These are phyloP conservation scores for Hoplostethus mediterraneus DNA, from an alignment of 2,797 vertebrate species.

Conservation along the genomic window DNA sequence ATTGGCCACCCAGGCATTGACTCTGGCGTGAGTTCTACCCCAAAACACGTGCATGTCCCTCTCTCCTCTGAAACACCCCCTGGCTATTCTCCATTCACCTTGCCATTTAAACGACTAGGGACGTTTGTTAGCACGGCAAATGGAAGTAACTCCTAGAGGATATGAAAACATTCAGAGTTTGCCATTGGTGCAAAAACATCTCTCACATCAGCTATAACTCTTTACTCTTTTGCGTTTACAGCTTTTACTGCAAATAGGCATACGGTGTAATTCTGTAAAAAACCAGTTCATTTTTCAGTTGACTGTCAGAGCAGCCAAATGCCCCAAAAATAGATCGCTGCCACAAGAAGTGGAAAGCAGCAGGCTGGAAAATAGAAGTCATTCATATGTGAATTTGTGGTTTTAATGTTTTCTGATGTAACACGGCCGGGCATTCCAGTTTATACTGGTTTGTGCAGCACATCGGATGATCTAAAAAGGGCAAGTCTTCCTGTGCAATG, in stretches of 20 bases:
- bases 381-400: neutral
- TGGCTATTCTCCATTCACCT: conserved; percentile 69
- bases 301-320: neutral
- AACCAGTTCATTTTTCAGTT: neutral
- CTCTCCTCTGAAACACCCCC: conserved; percentile 59
- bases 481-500: conserved; percentile 5
- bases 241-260: conserved; percentile 4
- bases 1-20: conserved; percentile 88
- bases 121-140: conserved; percentile 62
- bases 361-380: neutral
- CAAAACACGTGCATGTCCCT: conserved; percentile 73
- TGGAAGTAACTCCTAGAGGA: conserved; percentile 43
- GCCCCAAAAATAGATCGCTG: neutral
- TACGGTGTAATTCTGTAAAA: neutral
- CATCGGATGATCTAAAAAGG: conserved; percentile 23
- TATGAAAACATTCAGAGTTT: conserved; percentile 35
- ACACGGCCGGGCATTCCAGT: neutral
- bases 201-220: conserved; percentile 16
- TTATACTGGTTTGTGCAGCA: neutral
- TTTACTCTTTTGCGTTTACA: neutral
- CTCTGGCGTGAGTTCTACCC: conserved; percentile 74
- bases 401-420: neutral
- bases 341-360: neutral
- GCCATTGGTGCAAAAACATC: conserved; percentile 34
- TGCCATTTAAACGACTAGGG: conserved; percentile 62